Conservation (phyloP, 2,797 vertebrate genomes). For the Macroramphosus scolopax region DNA sequence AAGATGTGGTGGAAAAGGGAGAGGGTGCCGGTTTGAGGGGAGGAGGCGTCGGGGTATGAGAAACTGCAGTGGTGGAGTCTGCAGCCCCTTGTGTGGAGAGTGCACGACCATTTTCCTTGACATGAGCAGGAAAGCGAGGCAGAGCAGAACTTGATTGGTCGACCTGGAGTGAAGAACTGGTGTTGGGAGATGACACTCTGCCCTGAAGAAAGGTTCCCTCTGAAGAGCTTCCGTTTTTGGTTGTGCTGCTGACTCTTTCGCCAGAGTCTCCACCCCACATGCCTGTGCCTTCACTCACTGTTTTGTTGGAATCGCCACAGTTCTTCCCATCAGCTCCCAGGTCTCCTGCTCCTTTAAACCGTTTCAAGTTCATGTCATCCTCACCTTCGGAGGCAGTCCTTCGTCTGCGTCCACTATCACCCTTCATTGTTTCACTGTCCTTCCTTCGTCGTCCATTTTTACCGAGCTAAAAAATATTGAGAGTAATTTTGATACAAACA, state of each 20-base stretch:
- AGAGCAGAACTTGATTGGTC: constrained; percentile 79
- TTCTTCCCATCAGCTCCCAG: constrained; percentile 68
- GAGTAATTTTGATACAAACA: not conserved
- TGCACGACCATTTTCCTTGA: constrained; percentile 94
- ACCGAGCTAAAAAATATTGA: constrained; percentile 47
- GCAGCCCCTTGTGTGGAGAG: constrained; percentile 84
- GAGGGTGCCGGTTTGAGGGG: constrained; percentile 84
- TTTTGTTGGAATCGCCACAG: constrained; percentile 81
- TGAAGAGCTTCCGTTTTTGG: constrained; percentile 67
- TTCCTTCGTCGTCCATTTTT: constrained; percentile 71
- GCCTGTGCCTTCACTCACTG: constrained; percentile 77
- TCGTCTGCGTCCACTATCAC: constrained; percentile 85
- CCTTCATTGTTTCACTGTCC: constrained; percentile 76
- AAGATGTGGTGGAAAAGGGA: constrained; percentile 84
- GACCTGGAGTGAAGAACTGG: constrained; percentile 72
- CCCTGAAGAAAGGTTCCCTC: constrained; percentile 59
- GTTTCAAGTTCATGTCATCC: constrained; percentile 90
- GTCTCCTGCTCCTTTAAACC: constrained; percentile 88
- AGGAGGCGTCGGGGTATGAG: constrained; percentile 76
- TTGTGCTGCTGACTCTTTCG: constrained; percentile 71
- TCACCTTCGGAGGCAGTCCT: constrained; percentile 88
- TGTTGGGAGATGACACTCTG: constrained; percentile 56
- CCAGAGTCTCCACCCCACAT: constrained; percentile 80
- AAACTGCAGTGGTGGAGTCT: constrained; percentile 66
- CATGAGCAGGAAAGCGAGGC: constrained; percentile 72